Evolutionary conservation across 2,113 vertebrate genomes (phyloP).

Genomic region (Pagrus major): DNA sequence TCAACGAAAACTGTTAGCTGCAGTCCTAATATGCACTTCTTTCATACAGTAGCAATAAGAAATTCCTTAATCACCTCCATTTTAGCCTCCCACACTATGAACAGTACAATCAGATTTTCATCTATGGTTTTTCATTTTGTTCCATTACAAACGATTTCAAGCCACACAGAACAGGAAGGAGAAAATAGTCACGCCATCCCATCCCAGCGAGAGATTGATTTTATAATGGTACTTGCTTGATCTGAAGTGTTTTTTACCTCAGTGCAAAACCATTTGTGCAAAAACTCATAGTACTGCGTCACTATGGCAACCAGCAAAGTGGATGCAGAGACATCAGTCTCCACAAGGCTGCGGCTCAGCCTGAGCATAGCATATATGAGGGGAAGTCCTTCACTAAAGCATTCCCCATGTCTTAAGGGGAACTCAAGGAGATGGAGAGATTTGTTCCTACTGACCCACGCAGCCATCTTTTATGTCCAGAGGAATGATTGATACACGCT

Average conservation of each 20-base stretch:
- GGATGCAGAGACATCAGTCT: constrained; percentile 59
- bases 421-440: constrained; percentile 36
- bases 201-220: constrained; percentile 18
- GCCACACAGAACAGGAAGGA: neutral
- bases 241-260: constrained; percentile 44
- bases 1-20: neutral
- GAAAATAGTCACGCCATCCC: constrained; percentile 1
- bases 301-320: constrained; percentile 70
- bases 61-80: neutral
- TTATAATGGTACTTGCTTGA: constrained; percentile 28
- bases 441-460: constrained; percentile 28
- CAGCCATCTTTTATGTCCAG: constrained; percentile 26
- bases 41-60: neutral
- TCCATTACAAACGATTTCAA: neutral
- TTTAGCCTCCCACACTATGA: neutral
- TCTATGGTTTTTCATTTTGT: neutral
- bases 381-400: constrained; percentile 43
- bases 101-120: neutral
- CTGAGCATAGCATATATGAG: constrained; percentile 1
- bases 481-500: constrained; percentile 39
- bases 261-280: constrained; percentile 42
- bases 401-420: constrained; percentile 20
- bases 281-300: constrained; percentile 50
- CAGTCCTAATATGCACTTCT: neutral
- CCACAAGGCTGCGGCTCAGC: constrained; percentile 49